Conservation (phyloP, 2,888 invertebrate species). For the Thera britannica region DNA sequence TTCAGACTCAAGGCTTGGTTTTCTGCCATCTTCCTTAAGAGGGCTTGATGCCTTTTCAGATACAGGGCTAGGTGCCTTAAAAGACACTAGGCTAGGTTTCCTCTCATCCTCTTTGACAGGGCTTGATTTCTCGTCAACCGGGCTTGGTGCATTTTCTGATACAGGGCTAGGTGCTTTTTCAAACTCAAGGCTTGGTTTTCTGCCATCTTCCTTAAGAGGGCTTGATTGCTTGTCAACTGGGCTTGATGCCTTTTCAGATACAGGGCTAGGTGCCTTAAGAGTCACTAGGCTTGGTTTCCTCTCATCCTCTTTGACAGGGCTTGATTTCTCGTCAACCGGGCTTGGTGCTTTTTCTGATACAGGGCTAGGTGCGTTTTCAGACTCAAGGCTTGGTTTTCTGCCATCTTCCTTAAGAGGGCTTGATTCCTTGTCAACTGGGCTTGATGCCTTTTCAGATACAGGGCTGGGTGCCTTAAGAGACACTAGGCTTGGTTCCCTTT, state of each 20-base stretch:
- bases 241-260: conserved; percentile 27
- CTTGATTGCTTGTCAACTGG: conserved; percentile 27
- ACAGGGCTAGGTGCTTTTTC: conserved; percentile 1
- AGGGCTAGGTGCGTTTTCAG: conserved; percentile 26
- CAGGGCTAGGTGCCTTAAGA: neutral
- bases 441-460: conserved; percentile 9
- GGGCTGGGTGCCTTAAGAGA: conserved; percentile 12
- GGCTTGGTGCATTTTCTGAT: conserved; percentile 1
- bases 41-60: conserved; percentile 5
- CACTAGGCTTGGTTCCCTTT: conserved; percentile 9
- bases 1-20: no score
- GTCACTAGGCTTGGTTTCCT: conserved; percentile 16
- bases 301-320: neutral
- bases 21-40: no score
- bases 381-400: conserved; percentile 17
- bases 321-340: conserved; percentile 32
- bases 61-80: no score
- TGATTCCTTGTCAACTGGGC: neutral
- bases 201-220: conserved; percentile 15
- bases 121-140: no score
- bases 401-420: conserved; percentile 21
- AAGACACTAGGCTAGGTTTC: conserved; percentile 23
- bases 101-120: no score
- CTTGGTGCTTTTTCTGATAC: conserved; percentile 28
- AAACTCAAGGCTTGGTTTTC: conserved; percentile 1